These are phyloP conservation scores for Pseudochaenichthys georgianus DNA, from an alignment of 2,797 vertebrate species.

Conservation along the genomic window DNA sequence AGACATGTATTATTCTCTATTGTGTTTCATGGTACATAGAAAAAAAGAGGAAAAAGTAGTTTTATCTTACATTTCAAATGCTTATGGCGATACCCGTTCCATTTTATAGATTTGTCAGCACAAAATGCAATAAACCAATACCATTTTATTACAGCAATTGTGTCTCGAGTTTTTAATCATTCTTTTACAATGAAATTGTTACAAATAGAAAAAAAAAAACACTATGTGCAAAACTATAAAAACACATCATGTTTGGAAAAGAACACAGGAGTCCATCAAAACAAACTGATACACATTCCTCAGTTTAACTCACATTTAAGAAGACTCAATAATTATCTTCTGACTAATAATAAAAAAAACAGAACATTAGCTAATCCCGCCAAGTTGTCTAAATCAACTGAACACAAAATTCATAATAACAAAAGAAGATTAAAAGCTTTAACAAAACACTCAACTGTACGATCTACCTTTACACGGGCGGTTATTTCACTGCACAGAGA, in stretches of 20 bases:
- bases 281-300: slow-evolving; percentile 42
- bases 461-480: slow-evolving; percentile 45
- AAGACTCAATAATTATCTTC: slow-evolving; percentile 33
- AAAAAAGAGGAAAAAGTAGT: slow-evolving; percentile 85
- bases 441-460: slow-evolving; percentile 58
- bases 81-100: slow-evolving; percentile 95
- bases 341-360: slow-evolving; percentile 38
- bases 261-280: slow-evolving; percentile 43
- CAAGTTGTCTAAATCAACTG: slow-evolving; percentile 6
- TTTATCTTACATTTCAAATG: slow-evolving; percentile 97
- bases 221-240: slow-evolving; percentile 58
- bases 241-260: slow-evolving; percentile 38
- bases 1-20: slow-evolving; percentile 86
- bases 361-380: slow-evolving; percentile 28
- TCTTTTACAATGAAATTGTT: slow-evolving; percentile 50
- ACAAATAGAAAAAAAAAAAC: slow-evolving; percentile 62
- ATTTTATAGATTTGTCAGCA: slow-evolving; percentile 99
- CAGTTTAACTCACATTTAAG: slow-evolving; percentile 15
- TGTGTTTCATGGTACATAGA: slow-evolving; percentile 93
- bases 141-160: slow-evolving; percentile 97
- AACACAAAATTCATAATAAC: slow-evolving; percentile 33
- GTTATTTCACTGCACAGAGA: slow-evolving; percentile 46
- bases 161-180: slow-evolving; percentile 78
- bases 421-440: slow-evolving; percentile 61
- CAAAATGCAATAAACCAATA: slow-evolving; percentile 99